Conservation (phyloP, 2,797 vertebrate species). For the Cacajao melanocephalus region DNA sequence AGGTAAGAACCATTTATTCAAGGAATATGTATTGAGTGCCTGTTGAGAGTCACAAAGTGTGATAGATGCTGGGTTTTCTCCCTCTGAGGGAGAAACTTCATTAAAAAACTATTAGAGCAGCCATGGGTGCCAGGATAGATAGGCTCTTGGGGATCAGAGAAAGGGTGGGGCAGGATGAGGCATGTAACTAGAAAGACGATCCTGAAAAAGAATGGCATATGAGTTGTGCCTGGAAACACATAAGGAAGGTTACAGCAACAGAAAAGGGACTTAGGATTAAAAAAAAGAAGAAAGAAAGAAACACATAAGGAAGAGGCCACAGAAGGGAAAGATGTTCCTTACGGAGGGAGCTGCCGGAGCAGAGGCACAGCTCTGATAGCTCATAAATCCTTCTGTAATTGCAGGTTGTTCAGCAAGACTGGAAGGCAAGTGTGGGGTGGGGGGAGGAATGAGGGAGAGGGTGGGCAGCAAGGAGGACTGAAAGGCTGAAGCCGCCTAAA, state of each 20-base stretch:
- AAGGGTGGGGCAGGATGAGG: fast-evolving
- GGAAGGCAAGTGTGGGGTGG: background rate
- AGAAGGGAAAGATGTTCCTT: fast-evolving
- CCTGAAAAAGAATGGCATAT: background rate
- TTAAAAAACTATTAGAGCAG: background rate
- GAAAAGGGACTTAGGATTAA: too few species aligned
- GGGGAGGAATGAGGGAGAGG: background rate
- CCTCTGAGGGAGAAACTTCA: background rate
- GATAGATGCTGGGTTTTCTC: background rate
- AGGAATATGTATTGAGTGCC: background rate
- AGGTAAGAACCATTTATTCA: background rate
- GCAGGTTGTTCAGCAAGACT: background rate
- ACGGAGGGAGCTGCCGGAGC: too few species aligned
- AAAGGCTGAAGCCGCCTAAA: background rate
- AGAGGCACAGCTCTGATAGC: background rate
- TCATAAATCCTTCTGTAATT: background rate
- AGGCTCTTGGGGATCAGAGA: background rate
- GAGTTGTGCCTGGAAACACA: background rate
- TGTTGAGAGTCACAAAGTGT: background rate
- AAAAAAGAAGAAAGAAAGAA: too few species aligned
- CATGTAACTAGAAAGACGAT: background rate
- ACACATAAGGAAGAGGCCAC: background rate
- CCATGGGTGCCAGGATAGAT: fast-evolving
- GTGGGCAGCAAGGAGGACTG: fast-evolving
- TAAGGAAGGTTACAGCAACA: too few species aligned